Evolutionary conservation across 2,888 invertebrate genomes (phyloP).

Genomic region (Sphaerophoria rueppellii): DNA sequence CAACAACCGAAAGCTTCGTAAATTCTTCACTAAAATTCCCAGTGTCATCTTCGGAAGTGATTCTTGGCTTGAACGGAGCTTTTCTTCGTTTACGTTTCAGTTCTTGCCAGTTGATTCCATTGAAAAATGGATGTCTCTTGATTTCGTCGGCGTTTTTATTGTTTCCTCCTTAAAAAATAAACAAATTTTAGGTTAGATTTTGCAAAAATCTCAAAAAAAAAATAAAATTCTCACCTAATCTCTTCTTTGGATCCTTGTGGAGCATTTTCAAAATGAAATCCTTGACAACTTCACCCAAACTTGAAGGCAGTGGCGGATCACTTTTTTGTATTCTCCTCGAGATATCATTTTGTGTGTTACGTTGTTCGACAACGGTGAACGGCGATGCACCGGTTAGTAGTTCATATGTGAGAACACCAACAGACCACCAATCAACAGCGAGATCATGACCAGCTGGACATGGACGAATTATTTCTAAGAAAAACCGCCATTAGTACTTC

Average conservation of each 20-base stretch:
- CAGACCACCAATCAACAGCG: slow-evolving; percentile 99
- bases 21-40: slow-evolving; percentile 99
- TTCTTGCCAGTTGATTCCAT: slow-evolving; percentile 91
- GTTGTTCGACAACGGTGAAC: slow-evolving; percentile 97
- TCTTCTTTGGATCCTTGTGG: slow-evolving; percentile 93
- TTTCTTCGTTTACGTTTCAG: slow-evolving; percentile 89
- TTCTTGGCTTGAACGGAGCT: slow-evolving; percentile 95
- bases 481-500: background rate
- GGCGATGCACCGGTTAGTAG: slow-evolving; percentile 98
- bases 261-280: slow-evolving; percentile 92
- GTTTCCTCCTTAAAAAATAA: slow-evolving; percentile 84
- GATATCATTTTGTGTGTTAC: slow-evolving; percentile 97
- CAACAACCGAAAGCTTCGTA: slow-evolving; percentile 94
- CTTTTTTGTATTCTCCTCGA: slow-evolving; percentile 94
- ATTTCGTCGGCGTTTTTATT: slow-evolving; percentile 95
- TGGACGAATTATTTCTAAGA: slow-evolving; percentile 87
- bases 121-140: slow-evolving; percentile 94
- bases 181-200: background rate
- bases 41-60: slow-evolving; percentile 93
- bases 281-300: slow-evolving; percentile 86
- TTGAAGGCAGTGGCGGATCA: slow-evolving; percentile 94
- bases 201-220: background rate
- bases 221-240: slow-evolving; percentile 83
- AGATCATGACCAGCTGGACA: slow-evolving; percentile 96
- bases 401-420: slow-evolving; percentile 98